Percentiles rank a stretch among this genome's conserved stretches.
Conservation (phyloP, 2,113 vertebrate species). For the Poeciliopsis turrubarensis region DNA sequence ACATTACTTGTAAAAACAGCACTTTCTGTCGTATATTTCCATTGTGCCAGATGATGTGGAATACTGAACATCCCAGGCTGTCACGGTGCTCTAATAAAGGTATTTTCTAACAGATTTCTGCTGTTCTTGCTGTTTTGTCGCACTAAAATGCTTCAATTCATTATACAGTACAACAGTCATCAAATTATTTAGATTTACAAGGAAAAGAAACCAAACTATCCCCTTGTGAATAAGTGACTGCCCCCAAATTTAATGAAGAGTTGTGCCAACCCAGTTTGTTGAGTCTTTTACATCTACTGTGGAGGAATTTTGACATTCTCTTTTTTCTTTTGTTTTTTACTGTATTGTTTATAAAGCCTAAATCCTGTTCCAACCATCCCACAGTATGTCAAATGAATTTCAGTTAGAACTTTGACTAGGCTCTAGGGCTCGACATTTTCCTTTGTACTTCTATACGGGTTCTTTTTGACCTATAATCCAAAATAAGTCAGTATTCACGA, state of each 20-base stretch:
- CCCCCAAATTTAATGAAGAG: too few relatives aligned
- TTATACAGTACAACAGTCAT: background rate
- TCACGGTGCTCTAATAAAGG: background rate
- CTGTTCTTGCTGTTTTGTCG: background rate
- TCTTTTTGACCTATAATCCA: background rate
- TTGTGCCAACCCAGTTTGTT: too few relatives aligned
- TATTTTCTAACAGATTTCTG: background rate
- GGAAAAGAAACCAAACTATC: background rate
- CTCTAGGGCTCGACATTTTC: too few relatives aligned
- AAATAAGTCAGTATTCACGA: background rate
- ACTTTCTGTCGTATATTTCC: conserved; percentile 57
- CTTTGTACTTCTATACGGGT: too few relatives aligned
- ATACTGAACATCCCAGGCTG: conserved; percentile 48
- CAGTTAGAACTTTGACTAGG: too few relatives aligned
- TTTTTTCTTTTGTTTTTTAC: too few relatives aligned
- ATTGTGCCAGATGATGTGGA: conserved; percentile 59
- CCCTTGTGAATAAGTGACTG: too few relatives aligned
- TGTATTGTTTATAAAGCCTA: too few relatives aligned
- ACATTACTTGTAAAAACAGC: conserved; percentile 62
- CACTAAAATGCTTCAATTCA: background rate
- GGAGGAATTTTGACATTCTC: too few relatives aligned
- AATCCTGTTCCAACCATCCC: too few relatives aligned
- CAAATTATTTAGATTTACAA: background rate
- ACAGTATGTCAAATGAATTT: too few relatives aligned
- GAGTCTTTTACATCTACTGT: too few relatives aligned